Base-by-base conservation (phyloP, 1,140 invertebrate genomes). In the Antheraea mylitta region DNA sequence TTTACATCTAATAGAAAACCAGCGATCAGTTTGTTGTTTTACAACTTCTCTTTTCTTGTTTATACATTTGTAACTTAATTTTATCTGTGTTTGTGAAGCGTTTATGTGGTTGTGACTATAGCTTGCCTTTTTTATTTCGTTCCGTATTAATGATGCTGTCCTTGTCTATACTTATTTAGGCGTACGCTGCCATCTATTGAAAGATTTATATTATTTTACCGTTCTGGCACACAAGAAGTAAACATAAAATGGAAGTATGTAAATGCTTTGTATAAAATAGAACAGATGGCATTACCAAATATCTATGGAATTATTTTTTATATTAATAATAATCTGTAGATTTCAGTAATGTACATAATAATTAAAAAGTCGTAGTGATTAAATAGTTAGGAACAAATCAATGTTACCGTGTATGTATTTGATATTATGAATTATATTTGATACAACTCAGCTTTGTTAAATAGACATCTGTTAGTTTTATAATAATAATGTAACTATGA, bases 31-130 rank as follows among this genome's bases (percentile, higher is more conserved):
- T 91, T 89, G 90, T 92, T 92, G 92, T 92, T 91, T 91, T 89
- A 92, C 90, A 91, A 91, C 88, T 92, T 90, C 88, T 90, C 89
- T 90, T 91, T 90, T 90, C 89, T 87, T 92, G 87, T 91, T 82
- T 85, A 85, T 85, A 81, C 83, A 85, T 83, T 73, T 75, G 84
- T 83, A 82, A 81, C 71, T 78, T 77, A 78, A 78, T 48, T 74
- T 59, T 81, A 65, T 64, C 71, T 87, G 88, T 90, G 75, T 82
- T 84, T 69, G 18, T 22, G 45, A 61, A 22, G 53, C 69, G 38
- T 59, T 4, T 11, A 38, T 68, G 80, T 79, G 65, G 63, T 77
- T 37, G 77, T 82, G 66, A 65, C 42, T 73, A 64, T 72, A 10
- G 3, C 73, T 74, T 8, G 85, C 84, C 84, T 84, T 18, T 66